Conservation (phyloP, 2,113 vertebrate genomes). For the Paraplagusia blochii region DNA sequence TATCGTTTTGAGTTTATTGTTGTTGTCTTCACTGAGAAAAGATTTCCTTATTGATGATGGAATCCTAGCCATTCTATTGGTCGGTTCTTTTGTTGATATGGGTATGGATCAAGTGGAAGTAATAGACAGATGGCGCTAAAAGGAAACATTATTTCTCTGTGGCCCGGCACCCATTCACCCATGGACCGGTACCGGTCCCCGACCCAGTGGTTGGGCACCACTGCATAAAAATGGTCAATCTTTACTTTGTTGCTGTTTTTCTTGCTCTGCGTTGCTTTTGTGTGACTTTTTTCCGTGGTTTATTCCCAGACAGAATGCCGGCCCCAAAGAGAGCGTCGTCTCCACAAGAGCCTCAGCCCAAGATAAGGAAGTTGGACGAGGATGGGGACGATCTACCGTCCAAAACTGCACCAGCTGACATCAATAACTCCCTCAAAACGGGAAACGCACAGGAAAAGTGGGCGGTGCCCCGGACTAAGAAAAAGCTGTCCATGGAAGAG, state of each 20-base stretch:
- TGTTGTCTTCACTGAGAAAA: no score
- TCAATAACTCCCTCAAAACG: conserved; percentile 50
- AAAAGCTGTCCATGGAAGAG: conserved; percentile 46
- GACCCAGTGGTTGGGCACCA: no score
- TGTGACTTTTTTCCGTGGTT: neutral
- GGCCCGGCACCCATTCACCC: no score
- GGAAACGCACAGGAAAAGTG: conserved; percentile 50
- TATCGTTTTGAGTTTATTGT: no score
- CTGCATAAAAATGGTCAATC: no score
- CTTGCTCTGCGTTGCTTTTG: neutral
- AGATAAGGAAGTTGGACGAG: conserved; percentile 70
- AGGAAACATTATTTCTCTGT: no score
- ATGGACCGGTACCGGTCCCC: no score
- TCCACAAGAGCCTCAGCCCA: conserved; percentile 62
- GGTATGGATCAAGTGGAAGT: no score
- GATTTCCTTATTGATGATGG: no score
- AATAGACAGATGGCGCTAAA: no score
- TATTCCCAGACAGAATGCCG: conserved; percentile 70
- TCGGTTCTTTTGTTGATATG: no score
- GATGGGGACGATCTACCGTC: conserved; percentile 47
- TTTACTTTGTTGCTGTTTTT: neutral
- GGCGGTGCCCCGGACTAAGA: conserved; percentile 59
- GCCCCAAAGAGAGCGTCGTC: conserved; percentile 70
- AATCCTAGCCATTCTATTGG: no score
- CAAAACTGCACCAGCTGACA: conserved; percentile 48